Percentiles rank a stretch among this genome's conserved stretches.
Evolutionary conservation across 1,140 invertebrate species (phyloP).

Genomic region (Bombus terrestris): DNA sequence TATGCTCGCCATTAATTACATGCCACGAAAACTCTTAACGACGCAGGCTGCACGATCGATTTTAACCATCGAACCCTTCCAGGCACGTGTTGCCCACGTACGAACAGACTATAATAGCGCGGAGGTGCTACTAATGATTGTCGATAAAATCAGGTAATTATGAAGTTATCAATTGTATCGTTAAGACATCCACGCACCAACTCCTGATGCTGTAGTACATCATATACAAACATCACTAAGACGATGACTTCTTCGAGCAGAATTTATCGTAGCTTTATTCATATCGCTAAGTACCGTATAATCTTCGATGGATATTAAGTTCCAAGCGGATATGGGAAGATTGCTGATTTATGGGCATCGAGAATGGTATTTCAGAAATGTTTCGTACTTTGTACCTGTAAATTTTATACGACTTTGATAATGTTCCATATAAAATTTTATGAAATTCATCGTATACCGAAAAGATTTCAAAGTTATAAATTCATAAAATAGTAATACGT

Average conservation of each 20-base stretch:
- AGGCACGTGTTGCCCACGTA: conserved; percentile 10
- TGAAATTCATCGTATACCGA: neutral
- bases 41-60: conserved; percentile 32
- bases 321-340: neutral
- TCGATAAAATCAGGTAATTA: conserved; percentile 34
- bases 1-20: conserved; percentile 43
- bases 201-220: neutral
- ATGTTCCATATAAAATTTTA: neutral
- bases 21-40: conserved; percentile 41
- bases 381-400: neutral
- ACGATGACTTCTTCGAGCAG: neutral
- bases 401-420: neutral
- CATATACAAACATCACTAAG: neutral
- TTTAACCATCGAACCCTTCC: conserved; percentile 33
- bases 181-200: conserved; percentile 1
- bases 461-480: no score
- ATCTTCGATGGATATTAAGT: conserved; percentile 1
- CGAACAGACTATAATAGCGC: conserved; percentile 17
- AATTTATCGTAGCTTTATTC: conserved; percentile 4
- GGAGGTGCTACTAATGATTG: conserved; percentile 25
- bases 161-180: conserved; percentile 32
- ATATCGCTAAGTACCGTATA: conserved; percentile 3
- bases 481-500: neutral
- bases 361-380: neutral
- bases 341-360: neutral